These are phyloP conservation scores for Tetramorium parvispinum DNA, from an alignment of 1,140 invertebrate species.

Conservation along the genomic window DNA sequence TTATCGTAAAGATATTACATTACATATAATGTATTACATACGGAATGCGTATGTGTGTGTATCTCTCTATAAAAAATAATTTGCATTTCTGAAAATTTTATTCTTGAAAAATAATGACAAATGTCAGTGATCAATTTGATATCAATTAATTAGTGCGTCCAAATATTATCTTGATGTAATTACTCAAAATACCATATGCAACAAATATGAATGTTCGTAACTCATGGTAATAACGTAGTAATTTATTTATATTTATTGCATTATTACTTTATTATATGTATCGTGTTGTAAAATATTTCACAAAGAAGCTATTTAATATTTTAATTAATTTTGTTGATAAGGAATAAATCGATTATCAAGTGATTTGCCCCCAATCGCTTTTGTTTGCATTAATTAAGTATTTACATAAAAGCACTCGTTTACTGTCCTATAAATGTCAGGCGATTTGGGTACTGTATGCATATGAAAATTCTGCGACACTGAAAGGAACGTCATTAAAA, in stretches of 20 bases:
- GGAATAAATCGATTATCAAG: not conserved
- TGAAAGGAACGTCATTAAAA: conserved; percentile 20
- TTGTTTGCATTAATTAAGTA: not conserved
- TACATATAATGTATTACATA: not conserved
- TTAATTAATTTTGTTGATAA: conserved; percentile 10
- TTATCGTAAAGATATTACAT: not conserved
- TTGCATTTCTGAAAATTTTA: not conserved
- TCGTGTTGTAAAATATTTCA: not conserved
- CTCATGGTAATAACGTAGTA: not conserved
- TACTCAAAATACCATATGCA: not conserved
- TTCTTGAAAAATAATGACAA: not conserved
- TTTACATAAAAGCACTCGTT: not conserved
- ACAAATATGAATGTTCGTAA: not conserved
- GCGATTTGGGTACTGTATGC: not conserved
- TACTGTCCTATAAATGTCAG: not conserved
- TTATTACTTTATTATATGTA: not conserved
- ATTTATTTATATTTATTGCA: not conserved
- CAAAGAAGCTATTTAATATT: not conserved
- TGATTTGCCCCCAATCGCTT: not conserved
- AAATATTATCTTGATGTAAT: not conserved
- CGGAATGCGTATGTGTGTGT: not conserved
- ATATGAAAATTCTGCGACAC: conserved; percentile 2
- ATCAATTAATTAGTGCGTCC: not conserved
- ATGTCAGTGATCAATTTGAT: not conserved
- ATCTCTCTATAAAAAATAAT: not conserved